Base-by-base conservation (phyloP, 1,140 invertebrate species). In the Limonius californicus region DNA sequence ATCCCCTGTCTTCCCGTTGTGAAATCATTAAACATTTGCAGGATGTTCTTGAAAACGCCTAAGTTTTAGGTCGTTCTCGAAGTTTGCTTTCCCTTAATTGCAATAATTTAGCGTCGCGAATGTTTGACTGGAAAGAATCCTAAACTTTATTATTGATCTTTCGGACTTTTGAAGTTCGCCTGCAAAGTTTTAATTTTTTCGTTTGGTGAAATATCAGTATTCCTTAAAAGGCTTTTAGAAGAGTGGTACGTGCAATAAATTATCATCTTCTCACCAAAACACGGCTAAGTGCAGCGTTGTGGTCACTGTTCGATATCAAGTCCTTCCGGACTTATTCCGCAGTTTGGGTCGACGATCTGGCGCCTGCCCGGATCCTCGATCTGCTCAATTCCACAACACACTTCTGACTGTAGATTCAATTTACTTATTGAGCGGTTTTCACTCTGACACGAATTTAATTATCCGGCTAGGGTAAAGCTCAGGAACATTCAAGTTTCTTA, bases 321-420 rank as follows among this genome's bases (percentile, higher is more conserved):
- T 50, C 16, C 45, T 19, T 50, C 20, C 45, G 45, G 45, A 50
- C 45, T 50, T 50, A 50, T 50, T 50, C 45, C 45, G 16, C 4
- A 45, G 43, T 45, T 45, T 45, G 16, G 43, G 45, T 50, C 45
- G 45, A 50, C 45, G 45, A 50, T 50, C 45, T 18, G 45, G 45
- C 45, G 45, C 45, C 45, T 50, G 4, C 45, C 45, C 16, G 16
- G 8, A 18, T 21, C 16, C 45, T 16, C 45, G 16, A 50, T 50
- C 45, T 18, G 12, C 45, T 18, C 45, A 50, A 50, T 21, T 50
- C 20, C 16, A 50, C 45, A 50, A 50, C 20, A 50, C 42, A 15
- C 45, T 50, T 50, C 16, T 18, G 14, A 45, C 42, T 14, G 15
- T 50, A 18, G 45, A 50, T 50, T 50, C 8, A 50, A 50, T 50